phyloP scores from a whole-genome alignment of 2,797 vertebrate species.

The Enteromius paludinosus region DNA sequence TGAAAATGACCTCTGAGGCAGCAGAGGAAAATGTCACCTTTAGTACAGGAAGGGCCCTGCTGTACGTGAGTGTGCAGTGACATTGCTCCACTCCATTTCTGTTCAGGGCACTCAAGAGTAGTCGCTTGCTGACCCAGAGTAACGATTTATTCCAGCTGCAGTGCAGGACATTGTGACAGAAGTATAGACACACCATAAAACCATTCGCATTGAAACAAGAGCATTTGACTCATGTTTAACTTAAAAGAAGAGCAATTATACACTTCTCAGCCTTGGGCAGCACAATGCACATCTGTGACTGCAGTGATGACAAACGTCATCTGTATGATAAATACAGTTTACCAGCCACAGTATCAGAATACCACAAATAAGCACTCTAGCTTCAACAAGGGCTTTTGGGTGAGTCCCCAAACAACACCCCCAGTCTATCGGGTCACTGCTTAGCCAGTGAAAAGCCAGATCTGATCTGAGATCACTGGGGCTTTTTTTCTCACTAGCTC shows the following conservation, averaged over 20 bases:
- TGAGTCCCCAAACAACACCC: conserved; percentile 37
- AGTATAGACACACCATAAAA: not conserved
- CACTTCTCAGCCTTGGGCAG: conserved; percentile 3
- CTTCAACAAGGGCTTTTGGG: conserved; percentile 6
- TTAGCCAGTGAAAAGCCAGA: conserved; percentile 73
- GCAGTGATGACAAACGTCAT: conserved; percentile 25
- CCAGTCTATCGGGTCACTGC: conserved; percentile 60
- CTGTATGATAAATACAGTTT: conserved; percentile 1
- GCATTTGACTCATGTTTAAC: conserved; percentile 30
- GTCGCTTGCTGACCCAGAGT: conserved; percentile 75
- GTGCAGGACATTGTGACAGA: conserved; percentile 46
- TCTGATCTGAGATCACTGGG: conserved; percentile 56
- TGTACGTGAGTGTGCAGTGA: conserved; percentile 29
- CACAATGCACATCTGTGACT: conserved; percentile 23
- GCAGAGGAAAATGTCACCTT: conserved; percentile 39
- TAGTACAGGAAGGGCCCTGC: conserved; percentile 20
- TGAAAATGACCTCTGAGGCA: conserved; percentile 21
- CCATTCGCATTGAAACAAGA: conserved; percentile 14
- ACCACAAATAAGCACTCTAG: conserved; percentile 9
- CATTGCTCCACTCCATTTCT: conserved; percentile 76
- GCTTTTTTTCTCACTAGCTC: conserved; percentile 63
- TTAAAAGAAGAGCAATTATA: conserved; percentile 29
- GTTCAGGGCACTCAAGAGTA: conserved; percentile 75
- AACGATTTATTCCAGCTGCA: conserved; percentile 72
- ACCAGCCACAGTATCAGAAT: conserved; percentile 29